A percentile compares a stretch with the other conserved stretches of the same genome.
Conservation (phyloP, 1,140 invertebrate species). For the Phymastichus coffea region DNA sequence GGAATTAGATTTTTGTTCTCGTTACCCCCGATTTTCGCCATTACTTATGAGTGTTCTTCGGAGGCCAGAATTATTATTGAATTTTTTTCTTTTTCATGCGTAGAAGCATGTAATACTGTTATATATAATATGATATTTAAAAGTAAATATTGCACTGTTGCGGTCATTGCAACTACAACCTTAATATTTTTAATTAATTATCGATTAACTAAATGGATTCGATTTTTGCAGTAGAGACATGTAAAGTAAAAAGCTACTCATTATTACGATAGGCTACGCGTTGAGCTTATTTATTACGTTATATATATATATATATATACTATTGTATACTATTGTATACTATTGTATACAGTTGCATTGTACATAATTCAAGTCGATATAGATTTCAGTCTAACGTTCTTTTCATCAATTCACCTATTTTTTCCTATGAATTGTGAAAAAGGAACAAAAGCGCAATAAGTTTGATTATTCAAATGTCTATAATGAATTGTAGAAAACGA, state of each 20-base stretch:
- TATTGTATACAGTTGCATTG: conserved; percentile 42
- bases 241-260: conserved; percentile 14
- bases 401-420: conserved; percentile 15
- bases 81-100: conserved; percentile 18
- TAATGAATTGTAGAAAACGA: neutral
- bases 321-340: no score
- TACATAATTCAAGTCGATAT: conserved; percentile 42
- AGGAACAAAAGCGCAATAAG: neutral
- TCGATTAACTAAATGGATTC: conserved; percentile 18
- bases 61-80: conserved; percentile 14
- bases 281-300: conserved; percentile 55
- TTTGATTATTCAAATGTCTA: neutral
- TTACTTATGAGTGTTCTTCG: conserved; percentile 20
- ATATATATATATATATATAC: no score
- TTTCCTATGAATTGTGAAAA: conserved; percentile 1
- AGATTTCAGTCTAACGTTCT: conserved; percentile 30
- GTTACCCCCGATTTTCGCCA: conserved; percentile 8
- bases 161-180: neutral
- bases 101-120: conserved; percentile 12
- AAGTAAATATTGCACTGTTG: conserved; percentile 13
- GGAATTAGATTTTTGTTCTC: conserved; percentile 11
- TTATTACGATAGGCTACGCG: conserved; percentile 37
- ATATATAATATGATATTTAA: conserved; percentile 14
- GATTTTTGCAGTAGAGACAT: conserved; percentile 14
- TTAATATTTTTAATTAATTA: conserved; percentile 33